Conservation (phyloP, 2,797 vertebrate genomes). For the Labeo calbasu region DNA sequence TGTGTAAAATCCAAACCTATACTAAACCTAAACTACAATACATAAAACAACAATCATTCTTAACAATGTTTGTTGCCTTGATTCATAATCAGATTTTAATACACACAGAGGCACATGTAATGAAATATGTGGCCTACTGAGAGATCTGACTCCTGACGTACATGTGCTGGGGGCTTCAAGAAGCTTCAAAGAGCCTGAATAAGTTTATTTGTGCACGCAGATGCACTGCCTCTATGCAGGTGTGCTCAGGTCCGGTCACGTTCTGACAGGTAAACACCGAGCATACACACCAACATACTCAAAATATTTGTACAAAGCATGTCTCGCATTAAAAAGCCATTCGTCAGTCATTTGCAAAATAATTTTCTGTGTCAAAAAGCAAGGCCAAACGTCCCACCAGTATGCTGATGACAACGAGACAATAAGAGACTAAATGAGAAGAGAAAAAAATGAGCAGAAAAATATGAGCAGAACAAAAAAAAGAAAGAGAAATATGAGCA, state of each 20-base stretch:
- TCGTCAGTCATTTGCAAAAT: slow-evolving; percentile 21
- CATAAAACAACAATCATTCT: neutral
- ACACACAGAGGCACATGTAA: slow-evolving; percentile 1
- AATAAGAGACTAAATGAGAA: neutral
- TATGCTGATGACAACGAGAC: neutral
- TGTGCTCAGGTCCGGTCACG: slow-evolving; percentile 54
- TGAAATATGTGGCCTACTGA: slow-evolving; percentile 5
- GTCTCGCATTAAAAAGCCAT: neutral
- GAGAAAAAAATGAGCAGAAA: neutral
- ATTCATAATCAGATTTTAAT: slow-evolving; percentile 11
- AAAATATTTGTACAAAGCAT: slow-evolving; percentile 32
- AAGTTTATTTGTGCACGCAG: slow-evolving; percentile 26
- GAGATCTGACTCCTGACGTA: slow-evolving; percentile 16
- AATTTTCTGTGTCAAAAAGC: neutral
- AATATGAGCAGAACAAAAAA: slow-evolving; percentile 12
- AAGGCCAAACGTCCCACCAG: neutral
- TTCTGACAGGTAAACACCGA: slow-evolving; percentile 46
- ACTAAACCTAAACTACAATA: neutral
- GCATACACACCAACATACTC: slow-evolving; percentile 14
- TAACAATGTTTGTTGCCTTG: neutral
- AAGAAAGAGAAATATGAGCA: slow-evolving; percentile 16
- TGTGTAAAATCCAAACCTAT: neutral
- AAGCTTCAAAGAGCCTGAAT: slow-evolving; percentile 38
- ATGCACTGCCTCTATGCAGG: slow-evolving; percentile 47
- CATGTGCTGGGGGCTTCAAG: slow-evolving; percentile 12